Conservation (phyloP, 2,888 invertebrate species). For the Ischnus inquisitorius region DNA sequence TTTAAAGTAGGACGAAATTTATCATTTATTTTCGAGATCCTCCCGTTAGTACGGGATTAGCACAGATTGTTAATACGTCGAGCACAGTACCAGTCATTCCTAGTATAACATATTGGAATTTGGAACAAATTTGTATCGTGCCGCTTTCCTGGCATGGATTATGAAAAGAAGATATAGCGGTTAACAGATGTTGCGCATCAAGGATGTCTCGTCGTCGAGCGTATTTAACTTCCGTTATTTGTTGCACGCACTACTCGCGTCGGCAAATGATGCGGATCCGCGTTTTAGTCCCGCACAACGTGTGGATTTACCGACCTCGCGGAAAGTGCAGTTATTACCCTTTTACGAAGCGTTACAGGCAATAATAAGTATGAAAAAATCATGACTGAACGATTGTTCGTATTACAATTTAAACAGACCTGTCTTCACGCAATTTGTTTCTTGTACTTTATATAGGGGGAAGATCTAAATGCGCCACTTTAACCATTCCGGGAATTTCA, state of each 20-base stretch:
- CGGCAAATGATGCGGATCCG: constrained; percentile 10
- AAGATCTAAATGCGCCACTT: too few species aligned
- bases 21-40: not conserved
- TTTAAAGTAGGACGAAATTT: not conserved
- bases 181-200: constrained; percentile 35
- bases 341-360: constrained; percentile 21
- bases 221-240: constrained; percentile 57
- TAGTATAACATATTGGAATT: not conserved
- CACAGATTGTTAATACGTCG: not conserved
- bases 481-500: too few species aligned
- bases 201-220: not conserved
- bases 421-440: too few species aligned
- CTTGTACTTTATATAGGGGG: too few species aligned
- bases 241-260: constrained; percentile 1
- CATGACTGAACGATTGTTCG: too few species aligned
- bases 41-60: not conserved
- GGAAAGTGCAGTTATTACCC: not conserved
- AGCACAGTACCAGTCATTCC: not conserved
- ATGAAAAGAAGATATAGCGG: constrained; percentile 25
- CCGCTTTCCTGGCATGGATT: constrained; percentile 22
- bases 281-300: constrained; percentile 25
- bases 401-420: too few species aligned
- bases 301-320: constrained; percentile 13
- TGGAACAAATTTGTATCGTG: constrained; percentile 36
- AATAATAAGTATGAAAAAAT: not conserved